These are phyloP conservation scores for Solenopsis fugax DNA, from an alignment of 1,140 invertebrate species.

Conservation along the genomic window DNA sequence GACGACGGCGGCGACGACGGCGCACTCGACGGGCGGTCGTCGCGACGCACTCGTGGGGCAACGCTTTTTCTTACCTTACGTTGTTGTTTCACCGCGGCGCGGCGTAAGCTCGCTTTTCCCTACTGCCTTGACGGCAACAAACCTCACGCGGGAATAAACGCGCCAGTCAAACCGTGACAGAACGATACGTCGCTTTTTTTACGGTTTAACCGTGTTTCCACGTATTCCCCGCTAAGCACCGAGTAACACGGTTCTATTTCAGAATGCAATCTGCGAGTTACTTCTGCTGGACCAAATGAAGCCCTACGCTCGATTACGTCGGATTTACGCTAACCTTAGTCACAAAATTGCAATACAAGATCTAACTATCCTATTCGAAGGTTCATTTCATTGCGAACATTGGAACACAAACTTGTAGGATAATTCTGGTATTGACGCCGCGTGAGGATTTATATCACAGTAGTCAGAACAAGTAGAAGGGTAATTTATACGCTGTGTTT, in stretches of 20 bases:
- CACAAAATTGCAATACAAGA: not conserved
- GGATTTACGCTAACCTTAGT: not conserved
- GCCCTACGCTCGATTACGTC: not conserved
- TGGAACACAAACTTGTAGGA: not conserved
- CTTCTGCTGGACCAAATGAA: not conserved
- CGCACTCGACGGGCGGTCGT: constrained; percentile 71
- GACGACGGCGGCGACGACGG: constrained; percentile 48
- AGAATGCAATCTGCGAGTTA: constrained; percentile 22
- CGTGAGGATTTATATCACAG: no score
- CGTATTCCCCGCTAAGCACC: not conserved
- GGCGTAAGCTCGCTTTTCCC: not conserved
- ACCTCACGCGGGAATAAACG: constrained; percentile 58
- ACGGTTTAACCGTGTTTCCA: constrained; percentile 2
- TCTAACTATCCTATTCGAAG: not conserved
- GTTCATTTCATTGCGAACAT: not conserved
- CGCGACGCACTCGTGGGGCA: constrained; percentile 66
- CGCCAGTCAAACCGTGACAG: constrained; percentile 52
- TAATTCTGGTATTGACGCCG: no score
- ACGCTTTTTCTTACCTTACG: constrained; percentile 64
- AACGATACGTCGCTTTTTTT: constrained; percentile 37
- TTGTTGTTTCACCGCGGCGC: constrained; percentile 51
- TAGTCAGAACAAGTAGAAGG: no score
- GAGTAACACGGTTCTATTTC: not conserved
- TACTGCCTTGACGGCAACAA: not conserved
- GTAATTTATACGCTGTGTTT: no score